Evolutionary conservation across 1,140 invertebrate genomes (phyloP), one percentile per base, ranked within the genome.

Genomic region (Galleria mellonella): DNA sequence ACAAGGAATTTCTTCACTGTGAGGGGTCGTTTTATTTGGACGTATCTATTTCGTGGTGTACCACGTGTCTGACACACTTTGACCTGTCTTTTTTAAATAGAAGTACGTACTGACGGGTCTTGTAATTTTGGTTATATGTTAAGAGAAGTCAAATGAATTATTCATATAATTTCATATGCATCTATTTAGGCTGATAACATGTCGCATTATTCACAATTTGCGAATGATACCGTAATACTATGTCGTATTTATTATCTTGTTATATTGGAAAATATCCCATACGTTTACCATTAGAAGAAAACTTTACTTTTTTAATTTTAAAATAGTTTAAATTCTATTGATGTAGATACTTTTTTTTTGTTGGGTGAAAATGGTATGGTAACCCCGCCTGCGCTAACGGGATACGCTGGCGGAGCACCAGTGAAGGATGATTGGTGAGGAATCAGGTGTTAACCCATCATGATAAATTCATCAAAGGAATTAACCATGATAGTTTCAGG

Each of bases 151-250:
- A 30, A 38, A 56, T 72, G 61, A 72, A 72, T 72, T 47, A 72
- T 72, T 72, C 69, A 72, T 65, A 65, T 61, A 60, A 66, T 66
- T 63, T 52, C 51, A 50, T 56, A 47, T 44, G 54, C 7, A 30
- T n/a, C 41, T 38, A 43, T 49, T 55, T 37, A 37, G 14, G 15
- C 17, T 60, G 58, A 67, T 69, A 52, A 51, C 46, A 30, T 62
- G 59, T 64, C 60, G 61, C 65, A 72, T 72, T 72, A 69, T 67
- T 69, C 65, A 64, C 65, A 72, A 72, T 72, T 72, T 72, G 53
- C 56, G 47, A 47, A 43, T 58, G 51, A 63, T 61, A 62, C 55
- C 58, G 64, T 72, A 65, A 57, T 62, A 44, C 35, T 33, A 11
- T 46, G 33, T 39, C 35, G 15, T 4, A 29, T 46, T 44, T 46